Base-by-base conservation (phyloP, 2,888 invertebrate species). In the Acronicta psi region DNA sequence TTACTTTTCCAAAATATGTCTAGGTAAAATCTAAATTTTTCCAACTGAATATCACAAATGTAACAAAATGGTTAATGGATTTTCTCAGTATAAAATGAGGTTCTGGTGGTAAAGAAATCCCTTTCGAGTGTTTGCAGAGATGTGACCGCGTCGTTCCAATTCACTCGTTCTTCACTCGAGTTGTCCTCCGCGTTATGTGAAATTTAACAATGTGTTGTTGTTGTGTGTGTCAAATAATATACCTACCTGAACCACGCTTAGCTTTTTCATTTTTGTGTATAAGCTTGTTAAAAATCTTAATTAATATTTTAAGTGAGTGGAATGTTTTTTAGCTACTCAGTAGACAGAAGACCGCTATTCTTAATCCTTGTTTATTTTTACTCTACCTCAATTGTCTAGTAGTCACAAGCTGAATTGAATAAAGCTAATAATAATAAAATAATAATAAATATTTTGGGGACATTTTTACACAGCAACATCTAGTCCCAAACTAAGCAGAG, bases 81-180 rank as follows among this genome's bases (percentile, higher is more conserved):
- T 62, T 60, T 36, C 47, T 23, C 17, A 53, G 42, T 13, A 53
- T 66, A 60, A 55, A 44, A 57, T 49, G 45, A 60, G 63, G 40
- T 57, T 63, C 55, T 34, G 46, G 16, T n/a, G 61, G 53, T 50
- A 59, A 61, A 61, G 45, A 63, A 57, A 69, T 61, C 55, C 51
- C n/a, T 64, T 66, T 74, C 50, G 68, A 75, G 77, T 67, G 61
- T 59, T 40, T 34, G 31, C 50, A 66, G 69, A 65, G 75, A 62
- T 66, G 68, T 64, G 69, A 59, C 68, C 67, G 63, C 57, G 67
- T 57, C 57, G 74, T 69, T 72, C 61, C 72, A 69, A 73, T 75
- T 77, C 68, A 18, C 63, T 45, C 47, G 53, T 57, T 54, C 46
- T 75, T 64, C 66, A 59, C 50, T 64, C 16, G 46, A 69, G 55